Evolutionary conservation across 2,113 vertebrate species (phyloP), one percentile per base, ranked within the genome.

Genomic region (Phoxinus phoxinus): DNA sequence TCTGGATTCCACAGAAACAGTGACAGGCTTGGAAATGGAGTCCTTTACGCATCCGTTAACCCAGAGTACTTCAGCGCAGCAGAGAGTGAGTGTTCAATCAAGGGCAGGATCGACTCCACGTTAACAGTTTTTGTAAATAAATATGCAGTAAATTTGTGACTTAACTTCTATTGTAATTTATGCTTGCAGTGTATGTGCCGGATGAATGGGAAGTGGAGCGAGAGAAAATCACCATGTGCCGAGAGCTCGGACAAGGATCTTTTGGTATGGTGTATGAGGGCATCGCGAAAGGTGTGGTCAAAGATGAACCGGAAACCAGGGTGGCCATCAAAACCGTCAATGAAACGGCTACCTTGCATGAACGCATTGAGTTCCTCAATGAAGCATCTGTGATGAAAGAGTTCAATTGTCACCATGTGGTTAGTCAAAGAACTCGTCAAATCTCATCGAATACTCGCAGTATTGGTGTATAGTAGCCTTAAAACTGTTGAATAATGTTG

Each of bases 191-290:
- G 91, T 99, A 99, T 0, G 96, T 99, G 7, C 98, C 98, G 0
- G 98, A 99, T 1, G 98, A 99, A 85, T 99, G 98, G 98, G 98
- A 99, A 89, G 98, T 99, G 27, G 95, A 96, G 0, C 95, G 98
- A 2, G 98, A 99, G 93, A 99, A 99, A 94, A 99, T 99, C 91
- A 92, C 95, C 71, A 95, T 99, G 95, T 96, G 92, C 74, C 93
- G 96, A 3, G 98, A 99, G 94, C 94, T 99, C 0, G 98, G 98
- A 21, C 98, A 99, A 86, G 98, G 98, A 81, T 99, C 98, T 1
- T 99, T 99, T 0, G 98, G 98, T n/a, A 99, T 99, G 98, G 98
- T 99, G 61, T 99, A 99, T 0, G 98, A 99, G 90, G 98, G 98
- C 4, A 89, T 97, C 37, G 98, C 97, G 13, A 99, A 99, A 91